Conservation (phyloP, 37 sponge, comb jelly and placozoan genomes). For the Theonella swinhoei region DNA sequence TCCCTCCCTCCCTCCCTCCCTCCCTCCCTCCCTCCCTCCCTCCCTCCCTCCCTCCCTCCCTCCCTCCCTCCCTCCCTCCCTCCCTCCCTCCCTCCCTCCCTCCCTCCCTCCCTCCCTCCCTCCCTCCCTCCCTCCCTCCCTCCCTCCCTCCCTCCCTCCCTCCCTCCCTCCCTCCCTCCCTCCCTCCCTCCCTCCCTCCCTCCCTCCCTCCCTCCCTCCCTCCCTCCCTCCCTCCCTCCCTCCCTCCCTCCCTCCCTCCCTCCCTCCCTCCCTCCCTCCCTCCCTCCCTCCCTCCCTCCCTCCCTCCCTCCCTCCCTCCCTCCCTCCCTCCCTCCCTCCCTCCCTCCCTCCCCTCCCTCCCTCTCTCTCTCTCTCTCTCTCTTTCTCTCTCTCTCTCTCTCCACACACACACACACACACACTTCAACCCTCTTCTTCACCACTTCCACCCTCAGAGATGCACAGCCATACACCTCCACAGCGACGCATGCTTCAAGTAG, state of each 20-base stretch:
- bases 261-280: not conserved
- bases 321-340: not conserved
- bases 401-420: too few relatives aligned
- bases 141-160: not conserved
- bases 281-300: not conserved
- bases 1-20: too few relatives aligned
- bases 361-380: too few relatives aligned
- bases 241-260: conserved; percentile 3
- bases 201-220: not conserved
- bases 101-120: not conserved
- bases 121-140: conserved; percentile 1
- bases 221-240: not conserved
- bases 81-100: too few relatives aligned
- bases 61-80: too few relatives aligned
- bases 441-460: too few relatives aligned
- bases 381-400: too few relatives aligned
- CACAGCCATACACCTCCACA: conserved; percentile 30
- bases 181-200: too few relatives aligned
- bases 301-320: not conserved
- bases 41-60: too few relatives aligned
- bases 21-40: too few relatives aligned
- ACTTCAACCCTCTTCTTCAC: too few relatives aligned
- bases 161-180: not conserved
- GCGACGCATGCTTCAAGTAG: conserved; percentile 59
- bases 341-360: not conserved